Conservation (phyloP, 1,140 invertebrate genomes). For the Hycleus cichorii region DNA sequence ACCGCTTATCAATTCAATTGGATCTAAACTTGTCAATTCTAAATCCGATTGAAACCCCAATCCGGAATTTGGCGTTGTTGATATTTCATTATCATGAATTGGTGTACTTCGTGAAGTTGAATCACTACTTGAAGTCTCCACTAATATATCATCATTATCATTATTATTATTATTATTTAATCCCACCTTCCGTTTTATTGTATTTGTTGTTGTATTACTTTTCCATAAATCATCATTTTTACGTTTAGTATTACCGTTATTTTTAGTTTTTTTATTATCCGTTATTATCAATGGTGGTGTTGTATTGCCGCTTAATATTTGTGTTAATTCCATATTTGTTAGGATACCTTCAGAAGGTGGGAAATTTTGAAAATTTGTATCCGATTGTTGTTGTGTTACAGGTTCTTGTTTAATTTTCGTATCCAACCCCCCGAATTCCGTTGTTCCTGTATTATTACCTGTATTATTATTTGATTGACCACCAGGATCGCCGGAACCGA, state of each 20-base stretch:
- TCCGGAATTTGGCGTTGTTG: slow-evolving; percentile 48
- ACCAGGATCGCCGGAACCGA: slow-evolving; percentile 39
- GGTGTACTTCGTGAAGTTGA: slow-evolving; percentile 53
- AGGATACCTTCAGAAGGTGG: slow-evolving; percentile 31
- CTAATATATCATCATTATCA: slow-evolving; percentile 42
- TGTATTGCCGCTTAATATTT: slow-evolving; percentile 30
- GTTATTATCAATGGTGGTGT: background rate
- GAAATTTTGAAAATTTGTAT: slow-evolving; percentile 36
- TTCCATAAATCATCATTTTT: slow-evolving; percentile 48
- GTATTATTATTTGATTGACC: slow-evolving; percentile 27
- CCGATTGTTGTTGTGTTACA: slow-evolving; percentile 32
- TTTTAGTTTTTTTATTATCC: slow-evolving; percentile 22
- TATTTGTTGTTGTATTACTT: slow-evolving; percentile 18
- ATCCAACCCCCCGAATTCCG: slow-evolving; percentile 45
- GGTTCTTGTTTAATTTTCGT: slow-evolving; percentile 50
- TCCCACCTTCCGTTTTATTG: slow-evolving; percentile 46
- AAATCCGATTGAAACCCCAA: slow-evolving; percentile 54
- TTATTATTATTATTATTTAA: slow-evolving; percentile 26
- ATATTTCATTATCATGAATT: slow-evolving; percentile 44
- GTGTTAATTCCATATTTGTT: slow-evolving; percentile 35
- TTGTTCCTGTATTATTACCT: slow-evolving; percentile 1
- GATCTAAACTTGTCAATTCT: slow-evolving; percentile 55
- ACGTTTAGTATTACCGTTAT: slow-evolving; percentile 40
- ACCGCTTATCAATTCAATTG: slow-evolving; percentile 46
- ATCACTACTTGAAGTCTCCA: slow-evolving; percentile 59